phyloP scores from a whole-genome alignment of 2,888 invertebrate species.

The Cryptus viduatorius region DNA sequence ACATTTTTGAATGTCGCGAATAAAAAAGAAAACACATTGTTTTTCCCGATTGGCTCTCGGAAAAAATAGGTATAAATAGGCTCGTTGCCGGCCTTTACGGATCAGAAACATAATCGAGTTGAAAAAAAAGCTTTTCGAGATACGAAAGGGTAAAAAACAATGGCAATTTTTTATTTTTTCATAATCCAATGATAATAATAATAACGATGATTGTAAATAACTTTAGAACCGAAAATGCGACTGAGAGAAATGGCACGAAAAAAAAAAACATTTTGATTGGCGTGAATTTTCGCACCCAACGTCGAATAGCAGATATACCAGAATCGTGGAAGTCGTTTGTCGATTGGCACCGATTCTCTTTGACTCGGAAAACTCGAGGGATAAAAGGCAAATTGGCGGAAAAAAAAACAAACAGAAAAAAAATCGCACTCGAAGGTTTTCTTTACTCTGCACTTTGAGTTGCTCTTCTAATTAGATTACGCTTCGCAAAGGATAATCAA shows the following conservation, averaged over 20 bases:
- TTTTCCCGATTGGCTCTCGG: neutral
- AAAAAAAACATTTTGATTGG: constrained; percentile 23
- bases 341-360: constrained; percentile 59
- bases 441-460: constrained; percentile 53
- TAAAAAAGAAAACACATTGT: neutral
- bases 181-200: neutral
- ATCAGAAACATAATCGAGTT: too few species aligned
- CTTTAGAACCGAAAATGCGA: neutral
- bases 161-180: too few species aligned
- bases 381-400: neutral
- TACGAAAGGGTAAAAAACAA: too few species aligned
- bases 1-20: constrained; percentile 1
- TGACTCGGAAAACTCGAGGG: constrained; percentile 48
- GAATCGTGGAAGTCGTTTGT: constrained; percentile 32
- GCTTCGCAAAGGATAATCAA: constrained; percentile 59
- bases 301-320: constrained; percentile 17
- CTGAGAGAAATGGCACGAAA: neutral
- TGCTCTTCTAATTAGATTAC: constrained; percentile 58
- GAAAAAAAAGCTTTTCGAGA: too few species aligned
- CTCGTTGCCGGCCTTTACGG: too few species aligned
- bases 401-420: constrained; percentile 11
- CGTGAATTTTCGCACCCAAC: constrained; percentile 3
- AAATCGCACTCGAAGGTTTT: constrained; percentile 20
- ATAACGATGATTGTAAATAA: neutral
- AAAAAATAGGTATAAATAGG: neutral